Evolutionary conservation across 30 jellyfish, hydroid and myxozoan species (phyloP).

Genomic region (Pelagia noctiluca): DNA sequence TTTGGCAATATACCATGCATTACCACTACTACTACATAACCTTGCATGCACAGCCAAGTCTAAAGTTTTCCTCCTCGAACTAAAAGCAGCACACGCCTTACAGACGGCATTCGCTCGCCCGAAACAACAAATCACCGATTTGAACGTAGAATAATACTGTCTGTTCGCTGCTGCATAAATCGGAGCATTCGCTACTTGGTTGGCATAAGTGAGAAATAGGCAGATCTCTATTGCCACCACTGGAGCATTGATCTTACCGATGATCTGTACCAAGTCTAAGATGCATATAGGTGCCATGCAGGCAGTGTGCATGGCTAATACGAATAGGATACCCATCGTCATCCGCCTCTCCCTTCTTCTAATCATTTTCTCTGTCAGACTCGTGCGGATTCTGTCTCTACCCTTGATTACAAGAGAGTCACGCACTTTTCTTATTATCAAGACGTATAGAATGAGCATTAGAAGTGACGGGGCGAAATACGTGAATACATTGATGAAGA

Average conservation of each 20-base stretch:
- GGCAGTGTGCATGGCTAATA: slow-evolving; percentile 44
- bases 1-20: background rate
- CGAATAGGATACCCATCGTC: slow-evolving; percentile 47
- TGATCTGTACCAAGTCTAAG: slow-evolving; percentile 38
- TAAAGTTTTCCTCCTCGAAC: background rate
- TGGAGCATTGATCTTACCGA: slow-evolving; percentile 43
- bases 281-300: slow-evolving; percentile 51
- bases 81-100: background rate
- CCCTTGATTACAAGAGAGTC: background rate
- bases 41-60: background rate
- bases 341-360: slow-evolving; percentile 41
- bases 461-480: slow-evolving; percentile 65
- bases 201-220: slow-evolving; percentile 47
- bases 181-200: slow-evolving; percentile 69
- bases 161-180: slow-evolving; percentile 66
- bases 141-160: slow-evolving; percentile 41
- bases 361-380: slow-evolving; percentile 27
- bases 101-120: slow-evolving; percentile 20
- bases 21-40: background rate
- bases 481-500: slow-evolving; percentile 40
- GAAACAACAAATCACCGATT: slow-evolving; percentile 37
- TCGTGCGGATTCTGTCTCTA: slow-evolving; percentile 29
- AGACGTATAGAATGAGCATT: slow-evolving; percentile 27
- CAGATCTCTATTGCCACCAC: slow-evolving; percentile 49
- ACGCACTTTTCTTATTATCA: slow-evolving; percentile 31